Percentiles rank a stretch among this genome's conserved stretches.
These are phyloP conservation scores for Lithophane ornitopus DNA, from an alignment of 2,888 invertebrate genomes.

Conservation along the genomic window DNA sequence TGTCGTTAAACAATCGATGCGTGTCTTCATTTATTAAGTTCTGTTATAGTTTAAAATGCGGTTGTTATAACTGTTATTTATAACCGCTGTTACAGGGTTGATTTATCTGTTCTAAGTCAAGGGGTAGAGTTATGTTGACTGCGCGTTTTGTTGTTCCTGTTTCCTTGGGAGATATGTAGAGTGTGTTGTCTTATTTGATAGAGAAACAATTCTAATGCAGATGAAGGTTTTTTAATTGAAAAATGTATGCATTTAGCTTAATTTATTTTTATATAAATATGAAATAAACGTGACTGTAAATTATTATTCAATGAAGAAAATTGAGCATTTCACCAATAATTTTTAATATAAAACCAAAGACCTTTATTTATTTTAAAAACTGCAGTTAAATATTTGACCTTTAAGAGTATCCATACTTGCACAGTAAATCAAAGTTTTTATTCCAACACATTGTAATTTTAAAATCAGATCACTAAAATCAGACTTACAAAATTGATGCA, in stretches of 20 bases:
- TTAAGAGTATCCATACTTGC: background rate
- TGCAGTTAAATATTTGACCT: background rate
- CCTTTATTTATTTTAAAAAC: no score
- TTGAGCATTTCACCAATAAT: no score
- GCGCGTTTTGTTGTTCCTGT: constrained; percentile 75
- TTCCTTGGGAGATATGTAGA: constrained; percentile 60
- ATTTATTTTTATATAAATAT: background rate
- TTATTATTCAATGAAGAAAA: background rate
- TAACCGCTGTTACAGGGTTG: constrained; percentile 73
- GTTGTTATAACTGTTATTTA: constrained; percentile 87
- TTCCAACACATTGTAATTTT: constrained; percentile 46
- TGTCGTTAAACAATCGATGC: constrained; percentile 89
- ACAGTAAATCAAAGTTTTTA: constrained; percentile 31
- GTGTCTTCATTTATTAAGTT: constrained; percentile 87
- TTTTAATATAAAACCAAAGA: no score
- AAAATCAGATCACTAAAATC: constrained; percentile 44
- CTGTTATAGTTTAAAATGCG: constrained; percentile 87
- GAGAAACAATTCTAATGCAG: background rate
- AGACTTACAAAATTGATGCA: constrained; percentile 36
- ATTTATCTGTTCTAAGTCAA: constrained; percentile 80
- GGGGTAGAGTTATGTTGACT: constrained; percentile 81
- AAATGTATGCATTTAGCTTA: background rate
- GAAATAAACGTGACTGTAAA: background rate
- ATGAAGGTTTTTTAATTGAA: no score
- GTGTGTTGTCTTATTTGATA: constrained; percentile 49